Conservation (phyloP, 2,888 invertebrate species). For the Clostera curtula region DNA sequence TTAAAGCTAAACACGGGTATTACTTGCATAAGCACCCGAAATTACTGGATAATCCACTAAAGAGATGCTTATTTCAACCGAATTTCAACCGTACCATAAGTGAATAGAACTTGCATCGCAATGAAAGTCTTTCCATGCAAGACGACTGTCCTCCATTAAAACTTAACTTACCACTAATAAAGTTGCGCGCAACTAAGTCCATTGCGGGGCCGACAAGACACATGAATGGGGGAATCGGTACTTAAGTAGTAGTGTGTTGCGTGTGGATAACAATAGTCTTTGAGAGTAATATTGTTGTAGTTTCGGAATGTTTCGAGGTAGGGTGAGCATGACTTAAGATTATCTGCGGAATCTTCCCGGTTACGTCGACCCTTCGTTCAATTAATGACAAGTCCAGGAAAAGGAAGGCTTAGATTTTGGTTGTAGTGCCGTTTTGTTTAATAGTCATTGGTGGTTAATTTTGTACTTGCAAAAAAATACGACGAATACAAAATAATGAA, state of each 20-base stretch:
- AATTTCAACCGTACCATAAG: conserved; percentile 14
- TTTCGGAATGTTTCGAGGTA: neutral
- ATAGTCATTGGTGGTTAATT: neutral
- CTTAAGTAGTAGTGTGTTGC: conserved; percentile 26
- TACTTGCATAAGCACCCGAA: conserved; percentile 17
- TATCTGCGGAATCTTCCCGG: conserved; percentile 12
- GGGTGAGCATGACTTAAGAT: conserved; percentile 3
- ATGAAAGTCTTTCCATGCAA: conserved; percentile 7
- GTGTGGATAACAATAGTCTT: conserved; percentile 25
- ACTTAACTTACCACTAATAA: conserved; percentile 40
- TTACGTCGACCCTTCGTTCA: conserved; percentile 13
- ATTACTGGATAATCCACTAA: conserved; percentile 18
- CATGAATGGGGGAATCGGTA: conserved; percentile 20
- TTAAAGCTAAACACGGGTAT: conserved; percentile 16
- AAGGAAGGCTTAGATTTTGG: conserved; percentile 2
- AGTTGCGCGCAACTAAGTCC: conserved; percentile 40
- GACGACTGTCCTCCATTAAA: conserved; percentile 38
- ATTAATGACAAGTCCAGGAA: conserved; percentile 5
- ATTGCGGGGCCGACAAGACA: conserved; percentile 35
- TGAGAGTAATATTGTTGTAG: conserved; percentile 1
- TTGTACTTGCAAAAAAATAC: too few species aligned
- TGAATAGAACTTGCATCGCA: conserved; percentile 16
- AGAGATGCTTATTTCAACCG: conserved; percentile 6
- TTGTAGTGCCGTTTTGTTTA: conserved; percentile 2
- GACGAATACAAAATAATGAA: too few species aligned